Percentiles rank a stretch among this genome's conserved stretches.
These are phyloP conservation scores for Hepsetus odoe DNA, from an alignment of 2,113 vertebrate genomes.

Conservation along the genomic window DNA sequence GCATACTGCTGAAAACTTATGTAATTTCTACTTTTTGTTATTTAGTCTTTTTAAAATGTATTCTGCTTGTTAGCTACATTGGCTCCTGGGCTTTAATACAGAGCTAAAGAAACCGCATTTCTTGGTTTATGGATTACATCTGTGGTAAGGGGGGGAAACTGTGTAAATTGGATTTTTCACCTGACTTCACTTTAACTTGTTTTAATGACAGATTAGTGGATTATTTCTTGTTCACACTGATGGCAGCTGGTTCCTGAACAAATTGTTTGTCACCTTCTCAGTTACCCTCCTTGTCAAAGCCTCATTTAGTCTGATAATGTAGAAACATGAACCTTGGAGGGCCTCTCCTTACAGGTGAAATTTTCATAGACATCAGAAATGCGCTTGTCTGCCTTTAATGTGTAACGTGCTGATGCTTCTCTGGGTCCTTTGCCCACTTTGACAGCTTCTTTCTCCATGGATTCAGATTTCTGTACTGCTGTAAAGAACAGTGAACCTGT, in stretches of 20 bases:
- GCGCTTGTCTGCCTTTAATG: slow-evolving; percentile 5
- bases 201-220: slow-evolving; percentile 8
- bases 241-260: slow-evolving; percentile 16
- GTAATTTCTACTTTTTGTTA: too few species aligned
- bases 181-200: neutral
- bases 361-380: slow-evolving; percentile 27
- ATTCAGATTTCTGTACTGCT: slow-evolving; percentile 20
- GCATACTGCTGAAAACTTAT: too few species aligned
- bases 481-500: slow-evolving; percentile 49
- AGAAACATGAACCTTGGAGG: slow-evolving; percentile 25
- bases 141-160: too few species aligned
- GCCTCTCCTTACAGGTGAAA: neutral
- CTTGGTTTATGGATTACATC: neutral
- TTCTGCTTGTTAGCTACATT: too few species aligned
- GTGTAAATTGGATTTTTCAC: neutral
- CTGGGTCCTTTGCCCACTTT: slow-evolving; percentile 36
- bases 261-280: slow-evolving; percentile 25
- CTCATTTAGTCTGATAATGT: slow-evolving; percentile 18
- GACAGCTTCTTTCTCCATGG: slow-evolving; percentile 42
- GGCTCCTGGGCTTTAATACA: too few species aligned
- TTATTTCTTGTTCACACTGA: slow-evolving; percentile 3
- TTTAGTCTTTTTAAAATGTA: too few species aligned
- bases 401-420: slow-evolving; percentile 25
- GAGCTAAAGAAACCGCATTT: too few species aligned
- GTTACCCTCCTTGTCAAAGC: neutral